phyloP scores from a whole-genome alignment of 1,140 invertebrate species.

The Diachasma alloeum region DNA sequence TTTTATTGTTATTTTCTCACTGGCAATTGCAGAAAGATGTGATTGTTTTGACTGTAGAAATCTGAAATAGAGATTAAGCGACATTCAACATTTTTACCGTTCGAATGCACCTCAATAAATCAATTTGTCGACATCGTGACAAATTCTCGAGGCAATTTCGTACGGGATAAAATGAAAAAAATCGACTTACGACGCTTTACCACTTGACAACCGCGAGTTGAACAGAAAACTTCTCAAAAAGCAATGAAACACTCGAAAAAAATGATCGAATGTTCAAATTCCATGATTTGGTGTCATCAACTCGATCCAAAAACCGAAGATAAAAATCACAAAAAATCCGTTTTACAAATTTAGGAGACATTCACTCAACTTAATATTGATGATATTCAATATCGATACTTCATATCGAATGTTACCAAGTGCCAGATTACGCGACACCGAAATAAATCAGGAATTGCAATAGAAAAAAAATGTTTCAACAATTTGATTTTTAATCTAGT shows the following conservation, averaged over 20 bases:
- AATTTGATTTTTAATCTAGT: conserved; percentile 32
- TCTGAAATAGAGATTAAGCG: too few species aligned
- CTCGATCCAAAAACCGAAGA: not conserved
- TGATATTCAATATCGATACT: not conserved
- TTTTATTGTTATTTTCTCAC: not conserved
- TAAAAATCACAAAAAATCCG: not conserved
- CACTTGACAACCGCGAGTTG: not conserved
- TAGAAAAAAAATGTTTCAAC: not conserved
- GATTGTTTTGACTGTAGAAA: not conserved
- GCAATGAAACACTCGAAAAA: not conserved
- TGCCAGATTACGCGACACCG: not conserved
- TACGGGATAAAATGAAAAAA: too few species aligned
- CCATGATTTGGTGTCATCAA: not conserved
- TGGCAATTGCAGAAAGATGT: not conserved
- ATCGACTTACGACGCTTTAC: too few species aligned
- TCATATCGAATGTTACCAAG: not conserved
- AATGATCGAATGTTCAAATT: not conserved
- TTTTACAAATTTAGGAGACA: not conserved
- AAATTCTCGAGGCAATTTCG: too few species aligned
- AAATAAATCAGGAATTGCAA: not conserved
- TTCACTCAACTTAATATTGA: not conserved
- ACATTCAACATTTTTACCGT: not conserved
- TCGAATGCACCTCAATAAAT: not conserved
- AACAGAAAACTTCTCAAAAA: not conserved
- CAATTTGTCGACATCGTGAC: not conserved